These are phyloP conservation scores for Irena cyanogastra DNA, from an alignment of 2,113 vertebrate species.

Conservation along the genomic window DNA sequence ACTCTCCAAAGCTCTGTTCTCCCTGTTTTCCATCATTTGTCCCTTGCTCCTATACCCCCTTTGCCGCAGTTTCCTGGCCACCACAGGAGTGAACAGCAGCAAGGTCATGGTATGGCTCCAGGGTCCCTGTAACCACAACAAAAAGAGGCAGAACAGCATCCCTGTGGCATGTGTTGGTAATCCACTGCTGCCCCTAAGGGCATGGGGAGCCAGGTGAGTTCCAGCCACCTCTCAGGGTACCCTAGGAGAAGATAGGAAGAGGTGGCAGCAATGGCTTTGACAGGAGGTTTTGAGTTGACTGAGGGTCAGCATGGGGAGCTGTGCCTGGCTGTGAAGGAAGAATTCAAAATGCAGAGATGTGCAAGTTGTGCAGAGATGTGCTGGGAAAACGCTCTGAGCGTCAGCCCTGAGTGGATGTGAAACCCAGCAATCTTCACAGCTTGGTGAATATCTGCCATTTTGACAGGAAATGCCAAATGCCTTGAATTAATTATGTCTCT, in stretches of 20 bases:
- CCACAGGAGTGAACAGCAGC: background rate
- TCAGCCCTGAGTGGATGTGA: background rate
- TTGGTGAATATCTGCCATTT: conserved; percentile 33
- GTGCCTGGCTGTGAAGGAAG: background rate
- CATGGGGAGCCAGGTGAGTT: fast-evolving
- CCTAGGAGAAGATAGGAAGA: background rate
- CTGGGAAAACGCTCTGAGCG: background rate
- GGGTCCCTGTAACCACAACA: fast-evolving
- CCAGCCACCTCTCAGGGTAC: background rate
- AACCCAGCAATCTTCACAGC: background rate
- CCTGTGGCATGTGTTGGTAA: fast-evolving
- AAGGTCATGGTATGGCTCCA: background rate
- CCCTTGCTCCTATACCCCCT: background rate
- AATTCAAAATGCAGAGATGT: background rate
- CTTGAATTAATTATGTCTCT: conserved; percentile 30
- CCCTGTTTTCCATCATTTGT: background rate
- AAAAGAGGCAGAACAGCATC: background rate
- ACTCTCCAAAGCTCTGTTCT: background rate
- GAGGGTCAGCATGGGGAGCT: background rate
- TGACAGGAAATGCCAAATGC: conserved; percentile 47
- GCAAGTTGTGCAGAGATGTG: fast-evolving
- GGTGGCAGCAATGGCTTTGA: background rate
- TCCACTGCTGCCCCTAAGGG: background rate
- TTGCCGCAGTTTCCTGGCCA: background rate
- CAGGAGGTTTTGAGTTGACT: background rate